phyloP scores from a whole-genome alignment of 2,797 vertebrate genomes.

The Eupleurogrammus muticus region DNA sequence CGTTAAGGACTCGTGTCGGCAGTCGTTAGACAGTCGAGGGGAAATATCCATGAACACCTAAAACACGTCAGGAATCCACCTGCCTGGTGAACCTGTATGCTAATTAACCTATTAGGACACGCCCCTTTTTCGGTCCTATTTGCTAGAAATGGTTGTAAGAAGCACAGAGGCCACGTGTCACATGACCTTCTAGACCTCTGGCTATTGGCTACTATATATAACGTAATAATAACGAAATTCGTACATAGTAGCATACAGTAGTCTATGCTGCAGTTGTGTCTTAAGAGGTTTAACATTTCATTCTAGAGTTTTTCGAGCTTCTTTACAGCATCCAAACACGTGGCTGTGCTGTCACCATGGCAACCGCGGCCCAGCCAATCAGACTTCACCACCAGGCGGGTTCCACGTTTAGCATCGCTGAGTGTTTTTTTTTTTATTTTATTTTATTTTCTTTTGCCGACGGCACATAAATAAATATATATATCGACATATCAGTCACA shows the following conservation, averaged over 20 bases:
- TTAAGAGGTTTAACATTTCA: no score
- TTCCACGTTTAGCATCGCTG: conserved; percentile 38
- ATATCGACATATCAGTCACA: conserved; percentile 79
- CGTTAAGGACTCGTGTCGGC: conserved; percentile 42
- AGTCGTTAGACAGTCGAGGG: conserved; percentile 21
- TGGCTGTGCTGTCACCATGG: conserved; percentile 17
- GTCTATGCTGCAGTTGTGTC: no score
- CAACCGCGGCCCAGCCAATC: conserved; percentile 14
- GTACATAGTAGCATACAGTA: no score
- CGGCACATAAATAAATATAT: conserved; percentile 65
- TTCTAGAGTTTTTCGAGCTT: no score
- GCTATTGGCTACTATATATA: no score
- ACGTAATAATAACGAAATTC: no score
- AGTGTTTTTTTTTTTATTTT: not conserved
- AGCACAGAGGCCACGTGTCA: no score
- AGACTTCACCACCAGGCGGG: conserved; percentile 10
- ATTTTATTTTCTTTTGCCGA: conserved; percentile 54
- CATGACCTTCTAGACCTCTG: no score
- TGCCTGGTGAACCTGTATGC: conserved; percentile 24
- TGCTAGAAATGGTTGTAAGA: no score
- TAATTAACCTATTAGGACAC: not conserved
- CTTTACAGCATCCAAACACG: no score
- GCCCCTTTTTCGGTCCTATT: no score
- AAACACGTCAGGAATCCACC: conserved; percentile 9
- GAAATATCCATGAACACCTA: conserved; percentile 27